Evolutionary conservation across 2,113 vertebrate genomes (phyloP), one percentile per base, ranked within the genome.

Genomic region (Dipodomys ordii): DNA sequence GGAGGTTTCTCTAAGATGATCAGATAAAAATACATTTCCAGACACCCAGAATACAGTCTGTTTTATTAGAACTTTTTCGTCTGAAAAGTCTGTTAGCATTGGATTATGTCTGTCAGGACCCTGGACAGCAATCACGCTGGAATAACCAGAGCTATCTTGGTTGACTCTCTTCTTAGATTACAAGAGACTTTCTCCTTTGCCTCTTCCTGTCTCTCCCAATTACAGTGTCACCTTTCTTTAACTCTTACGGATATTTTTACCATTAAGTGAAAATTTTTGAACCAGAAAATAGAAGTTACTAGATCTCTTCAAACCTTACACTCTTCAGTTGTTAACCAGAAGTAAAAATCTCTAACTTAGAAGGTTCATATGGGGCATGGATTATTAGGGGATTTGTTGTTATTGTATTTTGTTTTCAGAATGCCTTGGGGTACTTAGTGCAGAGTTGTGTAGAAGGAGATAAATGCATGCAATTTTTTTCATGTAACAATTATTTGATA

Each of bases 221-320:
- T 20, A 62, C 16, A 62, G 5, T 18, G 20, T 11, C 30, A 35
- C 1, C 32, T 82, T 69, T 92, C 25, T 81, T 30, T 82, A 44
- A 77, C 2, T 11, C 19, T 68, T 88, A n/a, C 2, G 86, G 69
- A 6, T 80, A 27, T 74, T 64, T 88, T 72, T 82, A 30, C 8
- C 35, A 62, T 65, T 67, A 62, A 44, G 11, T 83, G 25, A 92
- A 89, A 27, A n/a, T 2, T 53, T 88, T 93, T 69, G 39, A 93
- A 83, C 6, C 19, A 88, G 62, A 83, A 94, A 76, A 72, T 67
- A 86, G 2, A 92, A 79, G 32, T 83, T 77, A 73, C 10, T 49
- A 32, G 53, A 73, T 28, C n/a, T 32, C 25, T 49, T 13, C 87
- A 81, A 79, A 80, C 19, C 13, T 77, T 64, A 22, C 10, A 6